Base-by-base conservation (phyloP, 30 jellyfish, hydroid and myxozoan species). In the Rhopilema esculentum region DNA sequence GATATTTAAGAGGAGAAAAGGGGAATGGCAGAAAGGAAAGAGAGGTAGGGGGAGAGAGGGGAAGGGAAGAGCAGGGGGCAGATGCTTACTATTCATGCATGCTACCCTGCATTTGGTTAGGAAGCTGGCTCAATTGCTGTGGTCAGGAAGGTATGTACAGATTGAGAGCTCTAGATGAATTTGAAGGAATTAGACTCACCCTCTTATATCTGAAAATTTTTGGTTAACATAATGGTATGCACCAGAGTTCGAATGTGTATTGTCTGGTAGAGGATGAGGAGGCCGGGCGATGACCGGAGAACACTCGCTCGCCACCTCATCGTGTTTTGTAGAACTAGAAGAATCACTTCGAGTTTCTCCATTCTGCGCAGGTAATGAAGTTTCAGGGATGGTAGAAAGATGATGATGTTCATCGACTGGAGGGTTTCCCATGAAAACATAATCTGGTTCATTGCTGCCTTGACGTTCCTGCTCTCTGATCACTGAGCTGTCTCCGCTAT, bases 401-500 rank as follows among this genome's bases (percentile, higher is more conserved):
- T 52, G 24, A 12, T 6, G 57, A 40, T 12, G 9, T 40, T 12
- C 12, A 6, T 40, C 57, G 9, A 2, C 57, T 40, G 57, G 12
- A 12, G 57, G 6, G 57, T 40, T 12, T 40, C 9, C 6, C 57
- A 40, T 40, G 57, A 40, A 6, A 40, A 40, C 57, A 40, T 40
- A 40, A 6, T 40, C 57, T 12, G 57, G 57, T 12, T 40, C 57
- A 40, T 6, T 40, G 57, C 57, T 40, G 57, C 12, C 12, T 2
- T 2, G 12, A 40, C 12, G 57, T 40, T 40, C 53, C 61, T 17
- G 24, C 23, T 70, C 63, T 28, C 61, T 26, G 12, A 17, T 24
- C 28, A 79, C 88, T 28, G n/a, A 62, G 19, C 79, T 12, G 32
- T 79, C 88, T 16, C 88, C 88, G 33, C 88, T 79, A 50, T 76